Evolutionary conservation across 2,888 invertebrate genomes (phyloP).

Genomic region (Harpalus rubripes): DNA sequence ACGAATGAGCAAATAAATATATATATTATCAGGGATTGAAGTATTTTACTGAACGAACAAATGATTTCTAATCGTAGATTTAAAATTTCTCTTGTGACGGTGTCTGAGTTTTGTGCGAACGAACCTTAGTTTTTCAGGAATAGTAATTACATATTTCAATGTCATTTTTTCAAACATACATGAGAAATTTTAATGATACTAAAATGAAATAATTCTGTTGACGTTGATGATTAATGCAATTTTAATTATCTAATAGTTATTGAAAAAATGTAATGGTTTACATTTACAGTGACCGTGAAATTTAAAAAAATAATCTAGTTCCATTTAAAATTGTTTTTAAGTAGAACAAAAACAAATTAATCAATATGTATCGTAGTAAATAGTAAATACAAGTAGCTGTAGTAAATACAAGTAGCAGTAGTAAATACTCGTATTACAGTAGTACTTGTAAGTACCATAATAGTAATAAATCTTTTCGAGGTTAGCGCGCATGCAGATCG

Average conservation of each 20-base stretch:
- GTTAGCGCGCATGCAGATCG: background rate
- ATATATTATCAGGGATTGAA: no score
- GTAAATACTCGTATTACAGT: no score
- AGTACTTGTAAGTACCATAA: background rate
- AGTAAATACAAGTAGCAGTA: background rate
- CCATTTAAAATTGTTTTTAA: background rate
- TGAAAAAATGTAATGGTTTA: constrained; percentile 4
- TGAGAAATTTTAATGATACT: constrained; percentile 13
- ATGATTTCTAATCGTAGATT: no score
- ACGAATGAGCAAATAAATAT: no score
- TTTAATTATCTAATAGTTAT: constrained; percentile 30
- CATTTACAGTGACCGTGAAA: constrained; percentile 41
- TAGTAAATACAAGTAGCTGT: background rate
- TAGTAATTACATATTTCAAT: constrained; percentile 1
- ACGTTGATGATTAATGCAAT: constrained; percentile 33
- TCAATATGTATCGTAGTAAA: background rate
- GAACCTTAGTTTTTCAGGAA: no score
- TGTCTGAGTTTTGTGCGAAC: no score
- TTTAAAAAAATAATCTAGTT: constrained; percentile 13
- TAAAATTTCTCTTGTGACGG: no score
- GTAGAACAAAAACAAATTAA: background rate
- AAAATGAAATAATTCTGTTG: constrained; percentile 14
- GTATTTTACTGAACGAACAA: no score
- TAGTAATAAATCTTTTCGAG: background rate
- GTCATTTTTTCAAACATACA: constrained; percentile 11